Conservation (phyloP, 2,113 vertebrate species). For the Marmota monax region DNA sequence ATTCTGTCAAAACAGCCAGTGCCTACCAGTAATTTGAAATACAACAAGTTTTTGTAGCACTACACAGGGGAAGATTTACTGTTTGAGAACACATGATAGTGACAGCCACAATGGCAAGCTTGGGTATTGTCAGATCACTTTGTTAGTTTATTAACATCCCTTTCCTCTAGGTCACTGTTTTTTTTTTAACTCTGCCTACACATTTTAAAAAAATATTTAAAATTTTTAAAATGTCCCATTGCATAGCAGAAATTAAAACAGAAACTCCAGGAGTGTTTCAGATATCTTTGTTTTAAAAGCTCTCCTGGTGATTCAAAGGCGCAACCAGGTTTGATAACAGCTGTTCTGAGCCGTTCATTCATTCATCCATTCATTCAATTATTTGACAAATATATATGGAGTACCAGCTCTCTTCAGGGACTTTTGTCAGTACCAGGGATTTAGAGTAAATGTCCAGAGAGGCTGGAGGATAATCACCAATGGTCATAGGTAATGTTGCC, state of each 20-base stretch:
- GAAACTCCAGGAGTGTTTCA: neutral
- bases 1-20: constrained; percentile 63
- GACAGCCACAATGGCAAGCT: fast-evolving
- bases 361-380: neutral
- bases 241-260: neutral
- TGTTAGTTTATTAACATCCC: constrained; percentile 54
- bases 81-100: constrained; percentile 58
- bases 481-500: neutral
- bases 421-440: neutral
- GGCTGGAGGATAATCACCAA: neutral
- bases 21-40: constrained; percentile 39
- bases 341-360: neutral
- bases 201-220: too few species aligned
- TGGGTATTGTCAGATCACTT: constrained; percentile 60
- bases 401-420: neutral
- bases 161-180: neutral
- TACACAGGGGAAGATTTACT: constrained; percentile 73
- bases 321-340: neutral
- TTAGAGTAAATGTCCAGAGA: neutral
- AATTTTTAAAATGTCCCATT: neutral
- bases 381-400: neutral
- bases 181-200: neutral
- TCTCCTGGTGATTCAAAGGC: neutral
- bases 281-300: neutral
- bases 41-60: constrained; percentile 60